Base-by-base conservation (phyloP, 2,797 vertebrate genomes). In the Brachyrhaphis roseni region DNA sequence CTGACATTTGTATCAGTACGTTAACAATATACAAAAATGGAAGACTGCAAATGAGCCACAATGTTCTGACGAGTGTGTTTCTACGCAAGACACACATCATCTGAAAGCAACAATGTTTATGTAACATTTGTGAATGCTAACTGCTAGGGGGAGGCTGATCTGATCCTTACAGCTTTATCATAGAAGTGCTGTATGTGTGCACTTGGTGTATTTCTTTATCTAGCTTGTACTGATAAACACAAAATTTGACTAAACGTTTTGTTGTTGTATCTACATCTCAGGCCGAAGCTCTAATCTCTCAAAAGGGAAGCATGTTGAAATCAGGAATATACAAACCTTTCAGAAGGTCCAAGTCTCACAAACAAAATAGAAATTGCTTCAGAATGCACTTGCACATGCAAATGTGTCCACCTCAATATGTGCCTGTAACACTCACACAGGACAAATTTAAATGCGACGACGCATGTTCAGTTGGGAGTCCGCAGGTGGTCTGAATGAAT, bases 361-460 rank as follows among this genome's bases (percentile, higher is more conserved):
- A 82, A 76, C 77, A 66, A 72, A 83, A 39, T 71, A 41, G 77
- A 66, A 83, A 80, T 55, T 72, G 75, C 79, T 86, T 82, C 80
- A 57, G 8, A 55, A 82, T 70, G 0, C 76, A 85, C 78, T 78
- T 77, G 49, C 74, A 6, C 36, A 11, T 28, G 28, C 45, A 74
- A 74, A 66, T 20, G 74, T 18, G 41, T 10, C 23, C 73, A 74
- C 26, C 18, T 70, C 74, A 64, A 28, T 59, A 62, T 36, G 51
- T 31, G 26, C 46, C 26, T 41, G 55, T 71, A 77, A 71, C 74
- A 49, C 70, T 28, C 78, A 78, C 76, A 46, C 59, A 76, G 59
- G 77, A 66, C 84, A 87, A 82, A 91, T 3, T 81, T 4, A 77
- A 62, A 79, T 8, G 23, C 49, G 51, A 20, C 49, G 62, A 10